Evolutionary conservation across 2,797 vertebrate species (phyloP), one percentile per base, ranked within the genome.

Genomic region (Cossypha caffra): DNA sequence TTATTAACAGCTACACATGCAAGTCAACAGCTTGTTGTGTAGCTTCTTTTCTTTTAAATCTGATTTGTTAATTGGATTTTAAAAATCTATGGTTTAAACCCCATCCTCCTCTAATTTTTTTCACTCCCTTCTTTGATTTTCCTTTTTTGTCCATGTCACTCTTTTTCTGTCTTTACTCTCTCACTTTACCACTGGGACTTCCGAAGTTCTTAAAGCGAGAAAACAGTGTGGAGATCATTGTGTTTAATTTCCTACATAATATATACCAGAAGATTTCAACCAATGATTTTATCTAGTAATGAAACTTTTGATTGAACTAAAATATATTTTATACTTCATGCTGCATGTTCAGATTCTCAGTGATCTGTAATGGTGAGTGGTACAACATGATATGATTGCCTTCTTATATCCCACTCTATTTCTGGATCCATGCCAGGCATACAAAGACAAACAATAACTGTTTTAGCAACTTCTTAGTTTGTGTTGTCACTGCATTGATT

Each of bases 21-120:
- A 88, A 78, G 69, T 94, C 88, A 95, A 81, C 76, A 90, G 38
- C 82, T 93, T 88, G 38, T 93, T 92, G 69, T 93, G 69, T 77
- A 83, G 38, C 54, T 94, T 80, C 85, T 91, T 63, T 74, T 74
- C 37, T 74, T 95, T 81, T 68, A 64, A 90, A 62, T 83, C 38
- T 78, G 50, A 71, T n/a, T 80, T 12, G 2, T 50, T 81, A 80
- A 94, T 71, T 74, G 25, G 12, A 83, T 90, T 87, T 83, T 67
- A 1, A 71, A 90, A 79, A 42, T 73, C 59, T 76, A 55, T 54
- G 42, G 8, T 61, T 86, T 75, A 72, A 83, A 72, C 12, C 3
- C 11, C 10, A 48, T 85, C 26, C 21, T 69, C 16, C 57, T 71
- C 66, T 54, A 7, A 4, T 52, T 62, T 79, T 62, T 84, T 68